phyloP scores from a whole-genome alignment of 1,140 invertebrate genomes.

The Lineus longissimus region DNA sequence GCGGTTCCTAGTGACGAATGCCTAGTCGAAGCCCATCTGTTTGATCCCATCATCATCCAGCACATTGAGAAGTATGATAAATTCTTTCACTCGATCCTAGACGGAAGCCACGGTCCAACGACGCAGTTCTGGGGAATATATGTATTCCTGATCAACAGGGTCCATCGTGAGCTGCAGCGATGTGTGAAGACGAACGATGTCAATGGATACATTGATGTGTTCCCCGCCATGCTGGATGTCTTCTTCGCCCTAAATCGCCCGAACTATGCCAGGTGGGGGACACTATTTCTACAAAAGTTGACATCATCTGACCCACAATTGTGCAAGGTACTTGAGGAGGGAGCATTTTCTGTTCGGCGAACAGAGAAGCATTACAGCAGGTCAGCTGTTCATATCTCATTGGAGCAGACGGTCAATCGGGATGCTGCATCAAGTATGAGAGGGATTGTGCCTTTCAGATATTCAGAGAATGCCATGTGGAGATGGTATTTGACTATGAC shows the following conservation, averaged over 20 bases:
- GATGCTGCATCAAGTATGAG: neutral
- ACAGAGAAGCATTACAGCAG: neutral
- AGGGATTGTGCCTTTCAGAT: neutral
- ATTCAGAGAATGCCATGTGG: neutral
- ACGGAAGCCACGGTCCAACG: neutral
- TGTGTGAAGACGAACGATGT: neutral
- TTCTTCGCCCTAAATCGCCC: neutral
- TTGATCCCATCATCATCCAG: too few species aligned
- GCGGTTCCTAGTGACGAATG: neutral
- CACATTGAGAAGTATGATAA: too few species aligned
- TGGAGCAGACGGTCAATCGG: neutral
- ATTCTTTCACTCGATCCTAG: too few species aligned
- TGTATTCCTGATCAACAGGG: neutral
- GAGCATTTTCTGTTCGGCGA: constrained; percentile 4
- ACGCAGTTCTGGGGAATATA: constrained; percentile 1
- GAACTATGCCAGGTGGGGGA: neutral
- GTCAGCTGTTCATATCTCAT: neutral
- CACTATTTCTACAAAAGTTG: neutral
- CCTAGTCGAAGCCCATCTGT: too few species aligned
- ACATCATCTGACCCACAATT: neutral
- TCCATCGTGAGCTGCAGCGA: neutral
- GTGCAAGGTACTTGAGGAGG: neutral
- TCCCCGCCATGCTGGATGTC: neutral
- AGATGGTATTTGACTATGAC: neutral
- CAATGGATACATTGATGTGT: neutral